phyloP scores from a whole-genome alignment of 2,888 invertebrate genomes.

The Tiliacea citrago region DNA sequence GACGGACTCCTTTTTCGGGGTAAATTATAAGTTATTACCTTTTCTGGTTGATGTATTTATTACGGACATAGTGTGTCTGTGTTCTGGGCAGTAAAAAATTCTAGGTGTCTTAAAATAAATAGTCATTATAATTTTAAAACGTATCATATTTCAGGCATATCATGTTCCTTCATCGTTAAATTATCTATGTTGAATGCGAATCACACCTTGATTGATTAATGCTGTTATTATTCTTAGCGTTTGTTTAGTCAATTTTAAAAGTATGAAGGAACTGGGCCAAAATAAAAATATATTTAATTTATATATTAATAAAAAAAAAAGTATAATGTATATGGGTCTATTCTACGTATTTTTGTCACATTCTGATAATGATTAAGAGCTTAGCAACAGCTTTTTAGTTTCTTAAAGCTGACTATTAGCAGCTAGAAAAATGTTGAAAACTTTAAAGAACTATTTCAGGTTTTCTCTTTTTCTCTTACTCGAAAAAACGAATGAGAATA shows the following conservation, averaged over 20 bases:
- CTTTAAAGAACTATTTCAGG: neutral
- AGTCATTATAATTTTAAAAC: neutral
- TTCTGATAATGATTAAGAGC: neutral
- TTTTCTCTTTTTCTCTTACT: neutral
- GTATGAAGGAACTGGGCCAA: neutral
- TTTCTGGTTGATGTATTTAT: conserved; percentile 2
- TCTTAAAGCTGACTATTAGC: neutral
- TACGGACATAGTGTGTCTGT: neutral
- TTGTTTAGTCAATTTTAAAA: neutral
- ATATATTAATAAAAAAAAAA: too few relatives aligned
- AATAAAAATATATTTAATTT: neutral
- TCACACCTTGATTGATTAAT: conserved; percentile 18
- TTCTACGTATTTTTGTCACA: neutral
- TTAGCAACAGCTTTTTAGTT: neutral
- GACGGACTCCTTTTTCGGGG: neutral
- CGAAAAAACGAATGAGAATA: neutral
- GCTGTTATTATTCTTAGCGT: neutral
- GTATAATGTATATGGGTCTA: too few relatives aligned
- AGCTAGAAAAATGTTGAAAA: neutral
- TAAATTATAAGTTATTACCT: neutral
- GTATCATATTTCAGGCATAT: conserved; percentile 23
- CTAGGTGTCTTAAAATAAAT: conserved; percentile 15
- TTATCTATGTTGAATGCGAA: neutral
- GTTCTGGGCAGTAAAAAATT: conserved; percentile 2
- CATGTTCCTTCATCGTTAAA: neutral